Evolutionary conservation across 2,113 vertebrate genomes (phyloP), one percentile per base, ranked within the genome.

Genomic region (Halcyon malimbica): DNA sequence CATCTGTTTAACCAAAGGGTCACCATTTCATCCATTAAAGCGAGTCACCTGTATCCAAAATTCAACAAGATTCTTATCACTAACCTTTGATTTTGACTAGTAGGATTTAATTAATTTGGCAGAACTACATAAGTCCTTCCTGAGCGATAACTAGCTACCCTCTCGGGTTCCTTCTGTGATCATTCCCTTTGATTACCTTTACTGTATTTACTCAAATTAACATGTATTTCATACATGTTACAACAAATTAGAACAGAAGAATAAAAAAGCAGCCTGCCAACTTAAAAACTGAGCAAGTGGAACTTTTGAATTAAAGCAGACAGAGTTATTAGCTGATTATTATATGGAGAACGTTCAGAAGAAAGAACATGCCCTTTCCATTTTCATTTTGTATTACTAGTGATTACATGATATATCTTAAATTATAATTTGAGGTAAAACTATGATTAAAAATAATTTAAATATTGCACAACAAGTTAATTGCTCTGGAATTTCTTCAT

Each of bases 391-490:
- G 80, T 94, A 91, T 91, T 91, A 77, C 89, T 26, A 87, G 91
- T 96, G 93, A 95, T 96, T 96, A 96, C 91, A 96, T 79, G 96
- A 96, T 87, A 85, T 94, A 95, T 92, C 96, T 96, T 93, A 95
- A 96, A 95, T 95, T 93, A 95, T 82, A 96, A 97, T 96, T 96
- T 91, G 91, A 95, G 94, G 96, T 84, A 94, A 95, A 96, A 96
- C 95, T 92, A 79, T 96, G 94, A 96, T 94, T 96, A 94, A 96
- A 97, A 97, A 95, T 85, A 89, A 96, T 97, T 96, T 96, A 94
- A 97, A 97, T 96, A 96, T 94, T 96, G 96, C 96, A 94, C 91
- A 92, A 95, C 90, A 95, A 89, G 94, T 94, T 96, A 96, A 97
- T 96, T 96, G 95, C 94, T 67, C 67, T 91, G 94, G 95, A 95